phyloP scores from a whole-genome alignment of 2,888 invertebrate species.

The Ecdyonurus torrentis region DNA sequence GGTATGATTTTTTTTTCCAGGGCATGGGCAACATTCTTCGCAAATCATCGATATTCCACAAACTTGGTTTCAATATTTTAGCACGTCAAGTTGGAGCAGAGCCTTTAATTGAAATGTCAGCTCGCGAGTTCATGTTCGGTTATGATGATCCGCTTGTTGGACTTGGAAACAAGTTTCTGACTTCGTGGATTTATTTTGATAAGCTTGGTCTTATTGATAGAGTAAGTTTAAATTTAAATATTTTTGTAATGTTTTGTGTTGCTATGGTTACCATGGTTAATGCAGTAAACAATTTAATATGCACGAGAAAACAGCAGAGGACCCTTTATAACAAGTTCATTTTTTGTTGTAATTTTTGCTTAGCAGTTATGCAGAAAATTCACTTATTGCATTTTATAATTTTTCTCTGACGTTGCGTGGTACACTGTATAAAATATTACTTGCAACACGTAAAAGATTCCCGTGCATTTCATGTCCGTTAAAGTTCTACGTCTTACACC shows the following conservation, averaged over 20 bases:
- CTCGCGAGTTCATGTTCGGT: conserved; percentile 78
- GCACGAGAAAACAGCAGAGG: no score
- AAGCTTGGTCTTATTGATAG: conserved; percentile 77
- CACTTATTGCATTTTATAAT: no score
- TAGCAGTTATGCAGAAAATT: no score
- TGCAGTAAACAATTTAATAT: no score
- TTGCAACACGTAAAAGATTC: no score
- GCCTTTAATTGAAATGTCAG: conserved; percentile 64
- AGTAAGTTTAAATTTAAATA: conserved; percentile 33
- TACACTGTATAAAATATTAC: no score
- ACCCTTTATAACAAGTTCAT: no score
- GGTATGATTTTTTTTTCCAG: conserved; percentile 42
- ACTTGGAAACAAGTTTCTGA: conserved; percentile 64
- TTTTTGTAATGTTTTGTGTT: background rate
- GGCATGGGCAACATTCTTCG: conserved; percentile 65
- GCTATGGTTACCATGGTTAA: no score
- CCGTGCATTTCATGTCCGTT: no score
- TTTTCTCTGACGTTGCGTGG: no score
- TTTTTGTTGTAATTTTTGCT: no score
- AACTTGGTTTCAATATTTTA: conserved; percentile 51
- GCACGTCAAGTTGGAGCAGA: conserved; percentile 47
- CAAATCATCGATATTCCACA: conserved; percentile 42
- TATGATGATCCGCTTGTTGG: conserved; percentile 66
- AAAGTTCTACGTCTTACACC: no score
- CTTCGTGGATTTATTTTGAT: conserved; percentile 72